These are phyloP conservation scores for Argyrosomus regius DNA, from an alignment of 2,797 vertebrate genomes.

Conservation along the genomic window DNA sequence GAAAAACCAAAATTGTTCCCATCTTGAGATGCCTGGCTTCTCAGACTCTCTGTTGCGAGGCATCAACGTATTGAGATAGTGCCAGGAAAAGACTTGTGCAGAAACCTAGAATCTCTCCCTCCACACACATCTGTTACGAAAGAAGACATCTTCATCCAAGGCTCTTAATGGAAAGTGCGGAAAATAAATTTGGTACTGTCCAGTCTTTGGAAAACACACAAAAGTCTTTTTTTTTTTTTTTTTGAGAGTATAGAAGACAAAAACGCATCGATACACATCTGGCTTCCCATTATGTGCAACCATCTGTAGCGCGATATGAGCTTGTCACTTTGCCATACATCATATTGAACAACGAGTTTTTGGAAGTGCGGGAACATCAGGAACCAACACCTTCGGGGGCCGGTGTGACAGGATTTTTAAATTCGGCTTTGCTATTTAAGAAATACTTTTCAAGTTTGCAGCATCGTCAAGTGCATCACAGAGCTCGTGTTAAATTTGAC, in stretches of 20 bases:
- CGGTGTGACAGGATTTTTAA: slow-evolving; percentile 9
- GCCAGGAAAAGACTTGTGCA: slow-evolving; percentile 74
- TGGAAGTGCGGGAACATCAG: slow-evolving; percentile 7
- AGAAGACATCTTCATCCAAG: slow-evolving; percentile 36
- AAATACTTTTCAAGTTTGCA: background rate
- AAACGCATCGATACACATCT: background rate
- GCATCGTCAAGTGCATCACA: background rate
- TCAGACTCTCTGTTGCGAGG: slow-evolving; percentile 67
- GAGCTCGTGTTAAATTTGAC: background rate
- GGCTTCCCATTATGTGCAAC: slow-evolving; percentile 9
- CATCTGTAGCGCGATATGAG: background rate
- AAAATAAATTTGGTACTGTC: slow-evolving; percentile 19
- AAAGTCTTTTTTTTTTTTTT: background rate
- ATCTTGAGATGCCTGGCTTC: slow-evolving; percentile 31
- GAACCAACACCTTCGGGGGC: slow-evolving; percentile 8
- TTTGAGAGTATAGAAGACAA: background rate
- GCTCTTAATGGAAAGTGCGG: slow-evolving; percentile 18
- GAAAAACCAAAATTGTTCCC: slow-evolving; percentile 54
- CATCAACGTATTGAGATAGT: slow-evolving; percentile 76
- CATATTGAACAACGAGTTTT: slow-evolving; percentile 4
- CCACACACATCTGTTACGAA: slow-evolving; percentile 48
- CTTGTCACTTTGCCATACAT: slow-evolving; percentile 17
- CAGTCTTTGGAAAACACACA: slow-evolving; percentile 18
- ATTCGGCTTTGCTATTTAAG: slow-evolving; percentile 16
- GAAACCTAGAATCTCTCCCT: slow-evolving; percentile 81